Evolutionary conservation across 1,140 invertebrate genomes (phyloP), one percentile per base, ranked within the genome.

Genomic region (Acromyrmex echinatior): DNA sequence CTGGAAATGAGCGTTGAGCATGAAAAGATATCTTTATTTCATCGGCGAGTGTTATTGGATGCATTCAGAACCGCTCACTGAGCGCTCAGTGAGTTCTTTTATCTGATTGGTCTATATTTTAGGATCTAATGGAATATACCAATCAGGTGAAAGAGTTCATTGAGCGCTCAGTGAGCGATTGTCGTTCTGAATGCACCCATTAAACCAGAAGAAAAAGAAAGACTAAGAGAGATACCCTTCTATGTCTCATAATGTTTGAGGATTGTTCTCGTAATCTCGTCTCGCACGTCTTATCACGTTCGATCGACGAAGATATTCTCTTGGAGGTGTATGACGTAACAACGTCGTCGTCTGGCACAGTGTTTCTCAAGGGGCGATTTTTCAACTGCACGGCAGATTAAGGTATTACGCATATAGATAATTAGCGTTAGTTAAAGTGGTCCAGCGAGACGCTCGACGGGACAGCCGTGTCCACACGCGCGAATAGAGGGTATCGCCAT

Each of bases 341-440:
- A 85, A 81, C 63, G 6, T 74, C 66, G 68, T 82, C 63, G 49
- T 89, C 88, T 90, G 77, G 77, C 87, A 77, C 76, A 71, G 86
- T 73, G 91, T 91, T 87, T 65, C 60, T 92, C 92, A 94, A 94
- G 94, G 94, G 91, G 94, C 95, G 94, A 95, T 95, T 94, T 95
- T 95, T 91, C 93, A 87, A 92, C 92, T 49, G 86, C 90, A 92
- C 89, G 92, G 86, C 92, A 88, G 92, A 93, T 91, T 89, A 93
- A 95, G 94, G 94, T 95, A 95, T 94, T 94, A 92, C 88, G 91
- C 88, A 92, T 91, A 92, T 56, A 87, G 51, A 90, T 93, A 88
- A 92, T 93, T 92, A 80, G 87, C 56, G 89, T 93, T 90, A 89
- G 76, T 92, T 88, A 92, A 93, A 70, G 66, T 73, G 77, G 86